Evolutionary conservation across 2,797 vertebrate species (phyloP).

Genomic region (Cephalopachus bancanus): DNA sequence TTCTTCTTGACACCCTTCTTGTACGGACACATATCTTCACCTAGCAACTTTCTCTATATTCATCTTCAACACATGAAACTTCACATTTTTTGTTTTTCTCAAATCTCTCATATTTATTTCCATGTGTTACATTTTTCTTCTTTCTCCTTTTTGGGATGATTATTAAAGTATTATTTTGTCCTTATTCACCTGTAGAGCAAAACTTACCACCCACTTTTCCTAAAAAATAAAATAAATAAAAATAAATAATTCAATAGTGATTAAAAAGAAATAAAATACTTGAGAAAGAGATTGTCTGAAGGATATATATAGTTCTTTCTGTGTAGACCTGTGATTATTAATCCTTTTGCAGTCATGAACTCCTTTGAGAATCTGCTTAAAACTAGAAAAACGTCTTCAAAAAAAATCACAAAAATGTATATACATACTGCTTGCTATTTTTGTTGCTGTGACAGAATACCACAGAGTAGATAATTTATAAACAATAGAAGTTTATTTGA

Average conservation of each 20-base stretch:
- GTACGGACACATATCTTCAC: neutral
- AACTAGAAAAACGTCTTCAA: neutral
- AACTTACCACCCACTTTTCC: neutral
- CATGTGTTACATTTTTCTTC: neutral
- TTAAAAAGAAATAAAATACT: neutral
- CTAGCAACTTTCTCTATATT: rapidly evolving
- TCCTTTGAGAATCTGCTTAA: slow-evolving; percentile 6
- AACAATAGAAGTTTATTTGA: neutral
- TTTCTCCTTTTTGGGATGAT: neutral
- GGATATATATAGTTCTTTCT: neutral
- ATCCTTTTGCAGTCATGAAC: neutral
- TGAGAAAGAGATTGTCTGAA: neutral
- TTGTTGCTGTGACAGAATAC: neutral
- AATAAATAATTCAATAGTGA: neutral
- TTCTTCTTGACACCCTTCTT: neutral
- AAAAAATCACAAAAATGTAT: neutral
- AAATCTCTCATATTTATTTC: neutral
- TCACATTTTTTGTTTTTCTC: neutral
- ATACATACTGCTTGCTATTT: neutral
- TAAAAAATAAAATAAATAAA: neutral
- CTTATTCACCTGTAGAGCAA: neutral
- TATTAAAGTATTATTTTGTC: neutral
- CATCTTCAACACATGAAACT: too few relatives aligned
- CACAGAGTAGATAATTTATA: neutral
- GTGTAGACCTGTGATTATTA: neutral